Evolutionary conservation across 2,113 vertebrate species (phyloP).

Genomic region (Takifugu flavidus): DNA sequence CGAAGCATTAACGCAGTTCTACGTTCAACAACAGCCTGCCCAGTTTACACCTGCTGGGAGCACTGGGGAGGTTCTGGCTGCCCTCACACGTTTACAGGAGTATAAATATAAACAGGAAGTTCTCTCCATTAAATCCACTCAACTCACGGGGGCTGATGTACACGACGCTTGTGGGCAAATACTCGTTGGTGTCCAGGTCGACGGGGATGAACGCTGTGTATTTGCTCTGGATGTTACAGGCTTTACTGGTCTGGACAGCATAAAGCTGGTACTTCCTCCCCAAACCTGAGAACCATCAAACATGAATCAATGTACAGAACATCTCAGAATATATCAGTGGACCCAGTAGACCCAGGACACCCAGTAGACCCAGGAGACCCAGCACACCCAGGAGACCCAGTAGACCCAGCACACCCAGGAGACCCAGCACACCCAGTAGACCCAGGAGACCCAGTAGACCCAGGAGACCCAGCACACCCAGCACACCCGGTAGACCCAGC

Average conservation of each 20-base stretch:
- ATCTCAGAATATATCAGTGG: no score
- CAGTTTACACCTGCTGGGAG: not conserved
- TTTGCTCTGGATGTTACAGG: slow-evolving; percentile 92
- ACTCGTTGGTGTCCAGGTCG: slow-evolving; percentile 84
- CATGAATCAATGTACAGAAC: not conserved
- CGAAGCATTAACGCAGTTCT: no score
- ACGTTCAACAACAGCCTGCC: no score
- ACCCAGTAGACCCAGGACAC: no score
- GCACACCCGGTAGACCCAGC: no score
- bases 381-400: no score
- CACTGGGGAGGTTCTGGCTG: not conserved
- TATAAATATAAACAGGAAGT: not conserved
- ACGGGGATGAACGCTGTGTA: slow-evolving; percentile 85
- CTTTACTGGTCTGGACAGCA: slow-evolving; percentile 88
- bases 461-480: no score
- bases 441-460: no score
- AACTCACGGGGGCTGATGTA: slow-evolving; percentile 80
- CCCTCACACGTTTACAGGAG: no score
- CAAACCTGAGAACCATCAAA: slow-evolving; percentile 71
- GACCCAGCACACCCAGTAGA: no score
- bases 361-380: no score
- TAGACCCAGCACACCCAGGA: no score
- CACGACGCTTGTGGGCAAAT: slow-evolving; percentile 80
- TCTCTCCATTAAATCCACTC: not conserved
- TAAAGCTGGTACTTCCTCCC: slow-evolving; percentile 84